phyloP scores from a whole-genome alignment of 2,113 vertebrate genomes.

The Mesocricetus auratus region DNA sequence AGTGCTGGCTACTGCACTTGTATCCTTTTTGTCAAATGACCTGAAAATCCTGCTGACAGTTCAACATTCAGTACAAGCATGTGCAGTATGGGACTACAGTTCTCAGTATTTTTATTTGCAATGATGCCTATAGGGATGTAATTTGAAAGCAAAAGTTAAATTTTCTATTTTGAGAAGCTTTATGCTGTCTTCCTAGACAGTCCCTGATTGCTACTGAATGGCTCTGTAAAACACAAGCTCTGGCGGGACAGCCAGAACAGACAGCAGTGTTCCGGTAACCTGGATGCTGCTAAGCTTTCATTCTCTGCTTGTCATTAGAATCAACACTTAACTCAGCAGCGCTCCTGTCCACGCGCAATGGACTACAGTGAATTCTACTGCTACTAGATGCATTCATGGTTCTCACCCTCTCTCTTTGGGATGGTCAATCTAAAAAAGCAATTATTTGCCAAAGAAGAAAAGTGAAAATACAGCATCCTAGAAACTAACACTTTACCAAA shows the following conservation, averaged over 20 bases:
- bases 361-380: slow-evolving; percentile 56
- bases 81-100: slow-evolving; percentile 78
- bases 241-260: neutral
- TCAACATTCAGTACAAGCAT: slow-evolving; percentile 93
- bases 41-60: slow-evolving; percentile 99
- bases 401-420: neutral
- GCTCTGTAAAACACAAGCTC: slow-evolving; percentile 57
- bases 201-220: slow-evolving; percentile 38
- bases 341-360: neutral
- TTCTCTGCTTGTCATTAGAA: neutral
- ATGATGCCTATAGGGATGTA: slow-evolving; percentile 71
- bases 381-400: slow-evolving; percentile 23
- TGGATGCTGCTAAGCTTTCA: slow-evolving; percentile 56
- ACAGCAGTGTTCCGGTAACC: neutral
- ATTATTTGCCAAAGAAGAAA: slow-evolving; percentile 57
- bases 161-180: slow-evolving; percentile 63
- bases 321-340: slow-evolving; percentile 47
- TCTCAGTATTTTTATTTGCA: slow-evolving; percentile 88
- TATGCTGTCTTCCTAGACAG: slow-evolving; percentile 6
- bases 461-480: neutral
- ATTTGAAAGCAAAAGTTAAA: slow-evolving; percentile 69
- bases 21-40: slow-evolving; percentile 99
- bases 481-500: slow-evolving; percentile 63
- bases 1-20: slow-evolving; percentile 95
- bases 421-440: neutral